A percentile compares a stretch with the other conserved stretches of the same genome.
These are phyloP conservation scores for Chionis minor DNA, from an alignment of 2,113 vertebrate genomes.

Conservation along the genomic window DNA sequence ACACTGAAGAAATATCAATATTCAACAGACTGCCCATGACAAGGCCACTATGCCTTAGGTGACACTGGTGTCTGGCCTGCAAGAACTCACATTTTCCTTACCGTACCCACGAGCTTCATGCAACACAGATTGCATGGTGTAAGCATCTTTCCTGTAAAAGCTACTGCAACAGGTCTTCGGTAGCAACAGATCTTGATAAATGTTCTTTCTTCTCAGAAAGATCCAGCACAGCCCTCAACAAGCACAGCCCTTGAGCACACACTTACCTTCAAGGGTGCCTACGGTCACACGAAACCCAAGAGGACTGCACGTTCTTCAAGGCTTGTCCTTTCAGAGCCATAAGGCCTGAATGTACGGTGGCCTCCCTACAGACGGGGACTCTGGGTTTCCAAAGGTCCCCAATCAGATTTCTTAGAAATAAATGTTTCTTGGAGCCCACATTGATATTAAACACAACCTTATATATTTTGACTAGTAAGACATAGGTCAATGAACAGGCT, in stretches of 20 bases:
- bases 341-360: not conserved
- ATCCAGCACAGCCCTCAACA: not conserved
- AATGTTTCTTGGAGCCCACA: not conserved
- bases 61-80: not conserved
- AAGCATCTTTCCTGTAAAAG: not conserved
- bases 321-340: not conserved
- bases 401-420: not conserved
- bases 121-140: not conserved
- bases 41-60: not conserved
- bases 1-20: not conserved
- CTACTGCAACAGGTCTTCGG: not conserved
- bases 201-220: not conserved
- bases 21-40: not conserved
- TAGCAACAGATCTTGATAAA: not conserved
- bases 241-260: not conserved
- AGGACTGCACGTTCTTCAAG: not conserved
- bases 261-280: not conserved
- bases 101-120: rapidly evolving
- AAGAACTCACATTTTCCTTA: not conserved
- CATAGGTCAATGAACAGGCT: not conserved
- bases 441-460: not conserved
- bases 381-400: not conserved
- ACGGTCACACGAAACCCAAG: not conserved
- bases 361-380: not conserved
- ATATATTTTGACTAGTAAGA: not conserved